Evolutionary conservation across 2,113 vertebrate genomes (phyloP).

Genomic region (Heloderma charlesbogerti): DNA sequence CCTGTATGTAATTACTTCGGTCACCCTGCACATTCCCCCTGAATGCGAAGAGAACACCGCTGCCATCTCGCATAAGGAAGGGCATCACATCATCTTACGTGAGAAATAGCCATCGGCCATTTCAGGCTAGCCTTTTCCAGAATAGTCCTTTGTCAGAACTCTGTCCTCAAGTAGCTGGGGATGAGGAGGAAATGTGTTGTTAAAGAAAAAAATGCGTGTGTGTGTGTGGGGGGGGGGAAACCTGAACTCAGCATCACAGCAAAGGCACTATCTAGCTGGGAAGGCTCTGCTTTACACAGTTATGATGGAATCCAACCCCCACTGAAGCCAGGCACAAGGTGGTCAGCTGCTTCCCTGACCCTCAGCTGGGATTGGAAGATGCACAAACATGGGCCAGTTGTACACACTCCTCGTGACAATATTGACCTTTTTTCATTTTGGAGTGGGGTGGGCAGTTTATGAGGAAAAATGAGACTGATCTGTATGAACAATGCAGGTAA

Average conservation of each 20-base stretch:
- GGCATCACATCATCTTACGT: conserved; percentile 70
- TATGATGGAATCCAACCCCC: conserved; percentile 23
- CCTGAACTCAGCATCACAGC: neutral
- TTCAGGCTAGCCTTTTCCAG: conserved; percentile 62
- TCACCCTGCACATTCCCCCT: conserved; percentile 54
- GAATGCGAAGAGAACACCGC: conserved; percentile 69
- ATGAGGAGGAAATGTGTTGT: conserved; percentile 13
- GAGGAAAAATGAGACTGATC: neutral
- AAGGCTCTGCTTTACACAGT: neutral
- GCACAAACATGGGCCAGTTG: neutral
- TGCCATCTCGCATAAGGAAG: conserved; percentile 62
- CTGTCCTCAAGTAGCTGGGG: conserved; percentile 57
- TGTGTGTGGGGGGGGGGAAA: too few relatives aligned
- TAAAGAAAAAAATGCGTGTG: too few relatives aligned
- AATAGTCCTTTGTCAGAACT: conserved; percentile 66
- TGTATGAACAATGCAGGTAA: neutral
- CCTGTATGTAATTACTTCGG: conserved; percentile 69
- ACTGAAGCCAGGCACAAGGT: neutral
- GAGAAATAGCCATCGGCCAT: conserved; percentile 59
- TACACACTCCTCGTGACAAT: too few relatives aligned
- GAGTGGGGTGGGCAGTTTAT: too few relatives aligned
- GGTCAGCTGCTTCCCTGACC: neutral
- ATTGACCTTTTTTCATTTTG: neutral
- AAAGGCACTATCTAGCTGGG: neutral
- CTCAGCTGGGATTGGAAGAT: neutral